Base-by-base conservation (phyloP, 2,113 vertebrate genomes). In the Empidonax traillii region DNA sequence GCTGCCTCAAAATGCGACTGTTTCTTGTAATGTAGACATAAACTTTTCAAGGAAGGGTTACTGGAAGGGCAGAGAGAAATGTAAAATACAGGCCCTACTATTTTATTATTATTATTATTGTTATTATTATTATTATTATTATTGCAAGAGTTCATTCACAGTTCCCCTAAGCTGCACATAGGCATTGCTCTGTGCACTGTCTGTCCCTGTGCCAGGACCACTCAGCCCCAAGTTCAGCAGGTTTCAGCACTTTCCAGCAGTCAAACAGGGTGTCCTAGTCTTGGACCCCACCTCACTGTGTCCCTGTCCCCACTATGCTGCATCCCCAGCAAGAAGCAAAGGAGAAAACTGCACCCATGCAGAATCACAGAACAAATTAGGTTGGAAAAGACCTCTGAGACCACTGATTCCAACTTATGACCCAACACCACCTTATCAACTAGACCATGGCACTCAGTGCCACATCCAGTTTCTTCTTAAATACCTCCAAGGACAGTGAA, bases 31-130 rank as follows among this genome's bases (percentile, higher is more conserved):
- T 31, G 71, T 30, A 92, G 86, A 92, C 88, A 87, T 91, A 93
- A 93, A 95, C 91, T 92, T 95, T 87, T 61, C 91, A 91, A 84
- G n/a, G 51, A 90, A 79, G 80, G 87, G 82, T 74, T 73, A 75
- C 55, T 93, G 82, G 75, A 90, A 95, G 95, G 96, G 51, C 90
- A 83, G 27, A 41, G 61, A 89, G 33, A 95, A 86, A 93, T 94
- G 56, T 67, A 72, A 78, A 96, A 91, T 37, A 58, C 76, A 75
- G 66, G 46, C 43, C 53, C 2, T 3, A 21, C 28, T 78, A 21
- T 44, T 65, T 61, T 33, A 65, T 24, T 47, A 37, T 6, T 59
- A 41, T 51, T 88, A 8, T 71, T 77, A 16, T 75, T 87, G 23
- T 69, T 72, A 23, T 87, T 93, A 46, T 51, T 88, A 8, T 75